Evolutionary conservation across 2,797 vertebrate species (phyloP).

Genomic region (Oreochromis grahami): DNA sequence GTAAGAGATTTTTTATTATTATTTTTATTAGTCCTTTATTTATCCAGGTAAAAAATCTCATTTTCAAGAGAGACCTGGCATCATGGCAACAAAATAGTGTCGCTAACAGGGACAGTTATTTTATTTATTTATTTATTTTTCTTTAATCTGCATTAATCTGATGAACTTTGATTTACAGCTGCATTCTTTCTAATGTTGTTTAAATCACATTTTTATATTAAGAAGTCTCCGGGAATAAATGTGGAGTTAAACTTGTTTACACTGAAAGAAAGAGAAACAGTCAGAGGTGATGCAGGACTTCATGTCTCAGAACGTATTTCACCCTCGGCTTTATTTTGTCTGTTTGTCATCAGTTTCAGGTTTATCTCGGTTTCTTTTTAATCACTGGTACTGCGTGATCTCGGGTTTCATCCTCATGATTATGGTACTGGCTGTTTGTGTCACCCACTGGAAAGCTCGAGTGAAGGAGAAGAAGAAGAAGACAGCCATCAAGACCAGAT

Average conservation of each 20-base stretch:
- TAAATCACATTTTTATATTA: not conserved
- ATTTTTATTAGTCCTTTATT: too few species aligned
- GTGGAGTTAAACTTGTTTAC: not conserved
- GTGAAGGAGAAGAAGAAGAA: not conserved
- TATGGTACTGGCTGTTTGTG: constrained; percentile 4
- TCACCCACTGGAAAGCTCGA: not conserved
- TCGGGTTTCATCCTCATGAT: not conserved
- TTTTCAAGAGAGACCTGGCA: too few species aligned
- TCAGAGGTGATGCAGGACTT: not conserved
- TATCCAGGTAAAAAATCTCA: too few species aligned
- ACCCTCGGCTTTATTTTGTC: not conserved
- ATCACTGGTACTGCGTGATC: not conserved
- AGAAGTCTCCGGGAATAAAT: rapidly evolving
- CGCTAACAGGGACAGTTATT: too few species aligned
- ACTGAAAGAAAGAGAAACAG: not conserved
- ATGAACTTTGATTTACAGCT: not conserved
- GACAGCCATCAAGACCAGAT: not conserved
- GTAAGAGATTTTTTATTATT: not conserved
- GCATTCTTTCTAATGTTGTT: not conserved
- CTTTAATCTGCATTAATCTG: not conserved
- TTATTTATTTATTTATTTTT: too few species aligned
- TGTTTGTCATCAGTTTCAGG: not conserved
- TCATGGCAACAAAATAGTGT: not conserved
- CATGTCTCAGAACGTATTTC: not conserved
- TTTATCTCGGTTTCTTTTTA: not conserved